A percentile compares a stretch with the other conserved stretches of the same genome.
Evolutionary conservation across 2,797 vertebrate genomes (phyloP).

Genomic region (Mycteria americana): DNA sequence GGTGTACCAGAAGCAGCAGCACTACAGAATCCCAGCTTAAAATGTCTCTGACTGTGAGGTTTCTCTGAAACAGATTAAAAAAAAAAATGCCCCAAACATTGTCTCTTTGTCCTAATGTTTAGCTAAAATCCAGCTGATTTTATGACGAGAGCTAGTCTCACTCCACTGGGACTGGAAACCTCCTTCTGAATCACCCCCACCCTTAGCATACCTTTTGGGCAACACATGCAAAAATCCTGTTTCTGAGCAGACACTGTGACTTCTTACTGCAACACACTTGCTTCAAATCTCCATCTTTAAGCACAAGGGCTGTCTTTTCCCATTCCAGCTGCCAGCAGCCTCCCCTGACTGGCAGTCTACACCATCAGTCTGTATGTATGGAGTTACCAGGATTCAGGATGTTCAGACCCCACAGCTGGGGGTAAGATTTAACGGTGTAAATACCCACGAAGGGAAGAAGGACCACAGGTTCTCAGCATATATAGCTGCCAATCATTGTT

Average conservation of each 20-base stretch:
- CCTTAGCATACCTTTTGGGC: not conserved
- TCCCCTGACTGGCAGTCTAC: not conserved
- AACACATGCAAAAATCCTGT: not conserved
- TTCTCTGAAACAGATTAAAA: not conserved
- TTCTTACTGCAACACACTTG: too few species aligned
- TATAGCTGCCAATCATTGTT: not conserved
- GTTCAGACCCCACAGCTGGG: not conserved
- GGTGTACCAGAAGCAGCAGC: not conserved
- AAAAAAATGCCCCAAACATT: not conserved
- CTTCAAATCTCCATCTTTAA: not conserved
- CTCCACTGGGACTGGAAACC: too few species aligned
- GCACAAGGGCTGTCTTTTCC: not conserved
- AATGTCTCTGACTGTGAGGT: not conserved
- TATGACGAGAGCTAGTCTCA: not conserved
- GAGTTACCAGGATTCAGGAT: not conserved
- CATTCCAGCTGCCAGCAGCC: not conserved
- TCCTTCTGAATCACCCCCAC: not conserved
- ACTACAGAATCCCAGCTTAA: not conserved
- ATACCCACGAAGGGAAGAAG: not conserved
- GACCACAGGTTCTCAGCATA: not conserved
- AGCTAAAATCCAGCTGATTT: not conserved
- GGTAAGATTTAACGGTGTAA: not conserved
- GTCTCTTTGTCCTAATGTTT: not conserved
- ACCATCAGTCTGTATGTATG: rapidly evolving
- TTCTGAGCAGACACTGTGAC: not conserved